These are phyloP conservation scores for Bufotes viridis DNA, from an alignment of 2,797 vertebrate genomes.

Conservation along the genomic window DNA sequence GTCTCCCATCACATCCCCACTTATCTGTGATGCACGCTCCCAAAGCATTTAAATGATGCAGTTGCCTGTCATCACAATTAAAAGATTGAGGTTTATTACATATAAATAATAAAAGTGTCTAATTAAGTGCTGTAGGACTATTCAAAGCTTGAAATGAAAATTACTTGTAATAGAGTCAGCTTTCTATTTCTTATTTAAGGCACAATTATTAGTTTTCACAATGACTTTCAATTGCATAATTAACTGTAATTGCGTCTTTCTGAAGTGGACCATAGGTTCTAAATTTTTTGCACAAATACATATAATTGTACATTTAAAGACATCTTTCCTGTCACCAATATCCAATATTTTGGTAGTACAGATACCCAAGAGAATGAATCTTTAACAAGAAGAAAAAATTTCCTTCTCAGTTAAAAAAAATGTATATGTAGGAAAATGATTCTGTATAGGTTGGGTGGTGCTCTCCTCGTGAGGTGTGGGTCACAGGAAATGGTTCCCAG, in stretches of 20 bases:
- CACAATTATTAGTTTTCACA: not conserved
- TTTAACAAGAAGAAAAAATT: not conserved
- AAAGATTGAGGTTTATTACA: conserved; percentile 8
- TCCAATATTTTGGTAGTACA: not conserved
- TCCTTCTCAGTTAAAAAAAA: not conserved
- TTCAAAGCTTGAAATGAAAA: conserved; percentile 7
- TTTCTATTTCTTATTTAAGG: not conserved
- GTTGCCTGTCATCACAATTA: conserved; percentile 25
- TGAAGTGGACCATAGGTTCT: not conserved
- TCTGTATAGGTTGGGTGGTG: no score
- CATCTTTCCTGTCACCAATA: not conserved
- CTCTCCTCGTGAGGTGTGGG: no score
- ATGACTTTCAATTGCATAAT: conserved; percentile 9
- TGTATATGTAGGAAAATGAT: not conserved
- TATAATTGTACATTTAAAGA: not conserved
- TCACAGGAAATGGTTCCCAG: no score
- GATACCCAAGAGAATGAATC: not conserved
- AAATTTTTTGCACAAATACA: not conserved
- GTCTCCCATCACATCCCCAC: conserved; percentile 26
- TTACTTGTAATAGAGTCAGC: conserved; percentile 1
- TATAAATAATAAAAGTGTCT: conserved; percentile 21
- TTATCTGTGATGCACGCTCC: conserved; percentile 28
- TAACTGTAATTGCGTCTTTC: conserved; percentile 22
- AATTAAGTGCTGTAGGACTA: conserved; percentile 3
- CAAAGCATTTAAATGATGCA: conserved; percentile 33